Evolutionary conservation across 2,113 vertebrate species (phyloP), one percentile per base, ranked within the genome.

Genomic region (Clarias magur): DNA sequence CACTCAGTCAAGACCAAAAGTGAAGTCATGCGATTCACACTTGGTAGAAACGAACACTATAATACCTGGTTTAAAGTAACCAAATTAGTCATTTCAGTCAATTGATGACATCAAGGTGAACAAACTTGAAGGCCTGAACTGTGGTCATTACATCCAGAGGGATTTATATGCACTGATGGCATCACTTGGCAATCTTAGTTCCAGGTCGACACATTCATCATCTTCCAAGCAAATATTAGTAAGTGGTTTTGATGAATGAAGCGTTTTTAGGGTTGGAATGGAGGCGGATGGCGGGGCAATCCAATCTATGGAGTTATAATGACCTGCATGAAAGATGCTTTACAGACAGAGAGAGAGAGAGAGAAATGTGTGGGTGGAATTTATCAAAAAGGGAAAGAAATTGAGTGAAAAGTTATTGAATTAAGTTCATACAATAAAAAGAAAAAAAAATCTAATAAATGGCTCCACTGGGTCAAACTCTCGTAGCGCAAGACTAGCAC

Each of bases 241-340:
- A 91, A 94, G 91, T 88, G 82, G 87, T 87, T 63, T 70, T 90
- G 90, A 85, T 91, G 91, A 93, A 92, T 87, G 92, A 92, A 85
- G 83, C 84, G 87, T 92, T 90, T 91, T 92, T 93, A 90, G 76
- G 75, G 90, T 72, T 13, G 48, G 67, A 72, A 17, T 78, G 60
- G 83, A 54, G 34, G 79, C 42, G 79, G 86, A 68, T 85, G 88
- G 82, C 62, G 27, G 90, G 88, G 65, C 84, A 90, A 86, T 91
- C 88, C 88, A 90, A 93, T 90, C 87, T 83, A 90, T 78, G 53
- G 86, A 67, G 90, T 93, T 81, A 87, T 92, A 93, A 94, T 92
- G 92, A 92, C 90, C 87, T 89, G 78, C 89, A 89, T 89, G 88
- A 89, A 82, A 87, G 88, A 89, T 53, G 88, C 16, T 76, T 85